Evolutionary conservation across 2,113 vertebrate species (phyloP), one percentile per base, ranked within the genome.

Genomic region (Tamias sibiricus): DNA sequence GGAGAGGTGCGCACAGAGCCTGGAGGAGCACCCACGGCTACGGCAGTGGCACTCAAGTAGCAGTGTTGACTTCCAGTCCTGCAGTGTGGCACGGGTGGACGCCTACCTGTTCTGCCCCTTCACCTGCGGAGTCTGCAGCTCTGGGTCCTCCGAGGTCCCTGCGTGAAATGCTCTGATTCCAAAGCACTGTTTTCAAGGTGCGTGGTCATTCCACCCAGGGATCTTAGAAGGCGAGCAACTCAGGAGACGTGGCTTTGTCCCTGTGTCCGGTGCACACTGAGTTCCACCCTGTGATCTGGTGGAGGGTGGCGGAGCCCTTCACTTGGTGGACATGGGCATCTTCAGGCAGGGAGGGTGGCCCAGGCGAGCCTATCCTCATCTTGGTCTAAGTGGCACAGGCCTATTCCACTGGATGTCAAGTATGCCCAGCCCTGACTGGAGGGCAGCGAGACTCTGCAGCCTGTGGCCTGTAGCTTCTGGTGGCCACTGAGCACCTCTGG

Each of bases 151-250:
- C 35, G 8, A 35, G 20, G 40, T 5, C n/a, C 68, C 32, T 4
- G 0, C 2, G 12, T n/a, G 0, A 2, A 42, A 54, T 1, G 4
- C 17, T 42, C 49, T 26, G 11, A 6, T 10, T 4, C 14, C 1
- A 24, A 47, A 59, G 69, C 1, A 3, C 74, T 52, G 26, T n/a
- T 0, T 0, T 2, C 26, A 30, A 59, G 1, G 8, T 19, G 0
- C 12, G n/a, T 37, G 4, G 2, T 24, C 6, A 8, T 47, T 30
- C 19, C n/a, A 8, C 0, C 13, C 22, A 26, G 68, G 8, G 4
- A 8, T 3, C 3, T 75, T 0, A 2, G 68, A 13, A 40, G 0
- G 12, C 1, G 6, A 64, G 62, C 40, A 0, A 0, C n/a, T 12
- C 12, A n/a, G 9, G 24, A 19, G 30, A 12, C 11, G 68, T 9